A percentile compares a stretch with the other conserved stretches of the same genome.
phyloP scores from a whole-genome alignment of 2,113 vertebrate species.

The Pedionomus torquatus region DNA sequence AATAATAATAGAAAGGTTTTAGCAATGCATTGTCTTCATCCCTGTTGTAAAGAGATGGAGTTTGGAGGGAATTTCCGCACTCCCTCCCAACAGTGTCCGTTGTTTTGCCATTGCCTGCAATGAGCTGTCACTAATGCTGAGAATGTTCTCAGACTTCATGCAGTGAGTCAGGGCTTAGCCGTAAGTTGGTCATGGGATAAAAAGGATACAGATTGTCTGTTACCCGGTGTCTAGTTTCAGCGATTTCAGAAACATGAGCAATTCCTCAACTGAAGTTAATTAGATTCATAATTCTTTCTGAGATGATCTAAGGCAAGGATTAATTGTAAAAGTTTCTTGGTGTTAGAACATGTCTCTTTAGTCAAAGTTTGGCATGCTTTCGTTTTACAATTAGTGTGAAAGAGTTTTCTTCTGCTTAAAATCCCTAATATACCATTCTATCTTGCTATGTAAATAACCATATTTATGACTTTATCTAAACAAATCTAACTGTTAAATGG shows the following conservation, averaged over 20 bases:
- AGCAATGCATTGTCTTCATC: background rate
- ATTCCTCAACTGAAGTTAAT: conserved; percentile 19
- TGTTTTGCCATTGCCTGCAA: background rate
- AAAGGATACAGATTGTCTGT: conserved; percentile 15
- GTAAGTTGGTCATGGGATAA: conserved; percentile 17
- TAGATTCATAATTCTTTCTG: conserved; percentile 20
- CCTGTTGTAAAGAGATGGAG: background rate
- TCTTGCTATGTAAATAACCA: background rate
- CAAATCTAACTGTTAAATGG: background rate
- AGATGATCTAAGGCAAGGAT: conserved; percentile 34
- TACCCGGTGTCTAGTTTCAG: conserved; percentile 16
- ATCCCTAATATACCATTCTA: background rate
- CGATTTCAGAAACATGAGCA: conserved; percentile 9
- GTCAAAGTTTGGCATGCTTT: background rate
- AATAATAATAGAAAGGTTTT: fast-evolving
- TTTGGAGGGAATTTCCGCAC: background rate
- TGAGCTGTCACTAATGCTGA: background rate
- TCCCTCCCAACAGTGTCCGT: fast-evolving
- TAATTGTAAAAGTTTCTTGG: conserved; percentile 29
- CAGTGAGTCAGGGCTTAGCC: conserved; percentile 37
- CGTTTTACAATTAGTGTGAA: background rate
- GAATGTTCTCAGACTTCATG: background rate
- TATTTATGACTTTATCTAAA: conserved; percentile 30
- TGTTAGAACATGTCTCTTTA: conserved; percentile 43
- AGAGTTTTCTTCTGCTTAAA: background rate